Conservation (phyloP, 2,113 vertebrate genomes). For the Probosciger aterrimus region DNA sequence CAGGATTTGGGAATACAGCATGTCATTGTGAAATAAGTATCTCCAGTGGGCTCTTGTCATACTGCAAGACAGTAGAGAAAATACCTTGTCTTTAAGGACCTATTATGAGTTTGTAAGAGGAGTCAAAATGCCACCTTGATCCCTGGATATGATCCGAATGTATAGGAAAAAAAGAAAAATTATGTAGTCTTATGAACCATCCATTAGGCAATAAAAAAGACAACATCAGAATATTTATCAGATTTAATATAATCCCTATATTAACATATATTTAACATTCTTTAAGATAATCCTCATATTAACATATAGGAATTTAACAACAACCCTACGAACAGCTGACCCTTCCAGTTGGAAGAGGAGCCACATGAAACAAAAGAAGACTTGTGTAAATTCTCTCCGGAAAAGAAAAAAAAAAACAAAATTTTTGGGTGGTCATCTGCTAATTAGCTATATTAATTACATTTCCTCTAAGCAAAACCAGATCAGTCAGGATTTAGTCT, state of each 20-base stretch:
- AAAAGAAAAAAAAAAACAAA: rapidly evolving
- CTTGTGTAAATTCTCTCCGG: background rate
- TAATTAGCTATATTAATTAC: constrained; percentile 25
- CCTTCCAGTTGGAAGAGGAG: background rate
- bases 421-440: background rate
- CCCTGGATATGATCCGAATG: background rate
- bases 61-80: background rate
- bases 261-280: background rate
- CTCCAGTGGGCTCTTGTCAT: background rate
- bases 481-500: background rate
- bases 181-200: background rate
- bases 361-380: background rate
- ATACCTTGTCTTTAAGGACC: background rate
- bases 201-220: background rate
- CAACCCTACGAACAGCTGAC: background rate
- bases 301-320: background rate
- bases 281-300: background rate
- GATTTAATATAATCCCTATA: background rate
- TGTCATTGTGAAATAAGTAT: background rate
- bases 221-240: background rate
- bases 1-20: rapidly evolving
- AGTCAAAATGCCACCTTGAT: background rate
- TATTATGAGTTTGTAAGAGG: background rate
- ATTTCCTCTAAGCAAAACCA: background rate
- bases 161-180: background rate